These are phyloP conservation scores for Syritta pipiens DNA, from an alignment of 2,888 invertebrate genomes.

Conservation along the genomic window DNA sequence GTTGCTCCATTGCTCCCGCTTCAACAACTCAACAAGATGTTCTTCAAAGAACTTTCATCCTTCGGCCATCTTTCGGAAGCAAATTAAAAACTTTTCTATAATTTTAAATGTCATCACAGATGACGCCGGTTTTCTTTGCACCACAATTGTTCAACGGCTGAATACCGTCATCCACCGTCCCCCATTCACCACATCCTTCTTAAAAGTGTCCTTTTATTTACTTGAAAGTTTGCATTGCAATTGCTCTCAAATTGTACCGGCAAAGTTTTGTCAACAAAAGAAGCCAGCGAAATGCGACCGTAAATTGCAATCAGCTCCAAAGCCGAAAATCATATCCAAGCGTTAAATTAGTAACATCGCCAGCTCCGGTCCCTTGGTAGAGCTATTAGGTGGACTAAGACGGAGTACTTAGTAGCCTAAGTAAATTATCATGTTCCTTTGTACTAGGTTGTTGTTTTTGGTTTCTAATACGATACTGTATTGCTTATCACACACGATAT, in stretches of 20 bases:
- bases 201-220: slow-evolving; percentile 38
- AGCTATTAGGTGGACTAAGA: slow-evolving; percentile 61
- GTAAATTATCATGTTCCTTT: slow-evolving; percentile 66
- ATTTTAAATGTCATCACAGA: slow-evolving; percentile 66
- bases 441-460: slow-evolving; percentile 37
- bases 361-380: too few species aligned
- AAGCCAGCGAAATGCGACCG: not conserved
- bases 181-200: slow-evolving; percentile 1
- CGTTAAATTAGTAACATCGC: slow-evolving; percentile 65
- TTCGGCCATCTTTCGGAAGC: slow-evolving; percentile 12
- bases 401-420: slow-evolving; percentile 47
- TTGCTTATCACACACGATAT: too few species aligned
- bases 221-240: slow-evolving; percentile 35
- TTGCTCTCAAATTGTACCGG: not conserved
- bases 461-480: slow-evolving; percentile 37
- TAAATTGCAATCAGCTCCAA: slow-evolving; percentile 40
- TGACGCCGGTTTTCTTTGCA: slow-evolving; percentile 32
- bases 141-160: not conserved
- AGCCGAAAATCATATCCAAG: slow-evolving; percentile 61
- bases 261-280: slow-evolving; percentile 42
- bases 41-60: slow-evolving; percentile 23
- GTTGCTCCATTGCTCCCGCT: slow-evolving; percentile 28
- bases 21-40: slow-evolving; percentile 61
- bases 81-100: slow-evolving; percentile 65
- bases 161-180: not conserved